phyloP scores from a whole-genome alignment of 2,113 vertebrate species.

The Leucopsar rothschildi region DNA sequence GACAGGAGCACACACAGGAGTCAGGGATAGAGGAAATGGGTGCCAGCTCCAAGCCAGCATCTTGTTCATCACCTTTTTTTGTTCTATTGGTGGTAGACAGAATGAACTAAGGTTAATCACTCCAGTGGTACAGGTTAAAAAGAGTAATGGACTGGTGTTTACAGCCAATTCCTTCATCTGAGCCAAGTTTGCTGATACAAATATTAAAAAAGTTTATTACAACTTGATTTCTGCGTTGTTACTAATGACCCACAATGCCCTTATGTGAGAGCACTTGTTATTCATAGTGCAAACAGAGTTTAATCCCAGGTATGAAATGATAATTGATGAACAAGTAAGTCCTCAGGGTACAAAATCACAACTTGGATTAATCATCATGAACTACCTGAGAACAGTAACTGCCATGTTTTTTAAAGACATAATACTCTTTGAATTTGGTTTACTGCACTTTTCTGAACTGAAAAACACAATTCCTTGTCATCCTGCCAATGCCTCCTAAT shows the following conservation, averaged over 20 bases:
- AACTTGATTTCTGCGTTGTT: not conserved
- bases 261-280: not conserved
- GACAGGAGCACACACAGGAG: not conserved
- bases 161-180: not conserved
- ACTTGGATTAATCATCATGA: not conserved
- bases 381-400: not conserved
- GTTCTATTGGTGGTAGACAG: not conserved
- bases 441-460: not conserved
- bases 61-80: not conserved
- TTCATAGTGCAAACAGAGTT: not conserved
- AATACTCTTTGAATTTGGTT: not conserved
- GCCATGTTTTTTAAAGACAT: not conserved
- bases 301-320: not conserved
- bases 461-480: not conserved
- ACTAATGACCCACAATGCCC: not conserved
- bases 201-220: not conserved
- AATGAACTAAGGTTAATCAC: not conserved
- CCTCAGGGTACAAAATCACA: not conserved
- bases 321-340: not conserved
- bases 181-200: not conserved
- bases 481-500: not conserved
- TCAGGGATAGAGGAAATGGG: not conserved
- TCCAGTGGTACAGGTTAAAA: not conserved
- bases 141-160: not conserved
- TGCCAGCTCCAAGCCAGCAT: not conserved